Conservation (phyloP, 2,888 invertebrate species). For the Orthonevra nobilis region DNA sequence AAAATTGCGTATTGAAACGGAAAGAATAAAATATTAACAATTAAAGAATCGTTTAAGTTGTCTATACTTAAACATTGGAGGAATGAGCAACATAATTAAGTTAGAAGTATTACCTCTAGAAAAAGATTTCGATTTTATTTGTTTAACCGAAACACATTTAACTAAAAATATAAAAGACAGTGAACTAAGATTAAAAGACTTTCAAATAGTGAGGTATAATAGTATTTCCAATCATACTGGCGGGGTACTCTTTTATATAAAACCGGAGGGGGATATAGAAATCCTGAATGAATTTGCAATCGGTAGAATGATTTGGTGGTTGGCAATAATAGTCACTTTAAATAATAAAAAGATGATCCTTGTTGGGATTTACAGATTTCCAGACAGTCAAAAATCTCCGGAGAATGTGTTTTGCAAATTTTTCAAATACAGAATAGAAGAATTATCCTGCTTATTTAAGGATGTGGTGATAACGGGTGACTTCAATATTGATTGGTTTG, state of each 20-base stretch:
- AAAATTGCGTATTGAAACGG: neutral
- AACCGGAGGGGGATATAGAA: neutral
- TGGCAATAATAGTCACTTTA: neutral
- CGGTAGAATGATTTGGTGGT: neutral
- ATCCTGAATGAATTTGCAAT: neutral
- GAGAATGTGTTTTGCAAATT: neutral
- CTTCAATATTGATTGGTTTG: too few species aligned
- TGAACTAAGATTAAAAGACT: neutral
- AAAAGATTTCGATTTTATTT: neutral
- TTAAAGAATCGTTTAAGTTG: neutral
- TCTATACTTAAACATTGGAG: constrained; percentile 1
- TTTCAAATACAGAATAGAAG: neutral
- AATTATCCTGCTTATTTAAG: neutral
- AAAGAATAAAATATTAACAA: neutral
- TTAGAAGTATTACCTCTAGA: neutral
- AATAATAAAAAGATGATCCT: too few species aligned
- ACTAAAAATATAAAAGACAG: neutral
- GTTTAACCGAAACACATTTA: neutral
- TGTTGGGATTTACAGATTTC: neutral
- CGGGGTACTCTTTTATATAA: neutral
- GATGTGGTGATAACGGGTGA: too few species aligned
- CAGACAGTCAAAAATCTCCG: neutral
- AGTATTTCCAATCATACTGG: neutral
- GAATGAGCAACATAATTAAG: neutral
- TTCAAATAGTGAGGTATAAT: neutral